Evolutionary conservation across 2,797 vertebrate genomes (phyloP).

Genomic region (Acrossocheilus fasciatus): DNA sequence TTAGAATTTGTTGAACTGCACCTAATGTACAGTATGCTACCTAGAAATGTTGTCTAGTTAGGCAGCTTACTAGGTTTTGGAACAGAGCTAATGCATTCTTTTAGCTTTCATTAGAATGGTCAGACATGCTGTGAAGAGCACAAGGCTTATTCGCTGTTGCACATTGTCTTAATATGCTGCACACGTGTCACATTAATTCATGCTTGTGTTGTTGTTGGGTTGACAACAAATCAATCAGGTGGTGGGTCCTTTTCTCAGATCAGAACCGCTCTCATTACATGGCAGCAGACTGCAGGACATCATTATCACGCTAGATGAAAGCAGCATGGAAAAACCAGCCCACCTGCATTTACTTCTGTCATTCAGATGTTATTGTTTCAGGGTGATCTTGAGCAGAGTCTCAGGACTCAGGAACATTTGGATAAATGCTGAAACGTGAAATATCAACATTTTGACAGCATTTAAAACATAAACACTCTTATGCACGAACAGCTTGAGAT

Average conservation of each 20-base stretch:
- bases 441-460: not conserved
- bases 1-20: not conserved
- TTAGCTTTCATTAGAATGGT: not conserved
- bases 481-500: not conserved
- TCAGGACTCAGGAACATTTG: not conserved
- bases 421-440: not conserved
- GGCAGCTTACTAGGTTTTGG: not conserved
- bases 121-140: not conserved
- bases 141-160: not conserved
- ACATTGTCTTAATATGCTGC: slow-evolving; percentile 35
- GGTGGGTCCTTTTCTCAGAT: slow-evolving; percentile 38
- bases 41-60: not conserved
- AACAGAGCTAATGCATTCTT: not conserved
- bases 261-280: slow-evolving; percentile 55
- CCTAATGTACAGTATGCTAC: not conserved
- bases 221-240: slow-evolving; percentile 69
- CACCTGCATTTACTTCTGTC: slow-evolving; percentile 10
- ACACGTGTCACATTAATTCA: slow-evolving; percentile 38
- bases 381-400: not conserved
- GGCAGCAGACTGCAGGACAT: slow-evolving; percentile 55
- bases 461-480: not conserved
- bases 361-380: slow-evolving; percentile 42
- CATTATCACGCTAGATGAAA: slow-evolving; percentile 60
- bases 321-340: not conserved
- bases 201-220: slow-evolving; percentile 45